Base-by-base conservation (phyloP, 2,888 invertebrate genomes). In the Agrilus mali region DNA sequence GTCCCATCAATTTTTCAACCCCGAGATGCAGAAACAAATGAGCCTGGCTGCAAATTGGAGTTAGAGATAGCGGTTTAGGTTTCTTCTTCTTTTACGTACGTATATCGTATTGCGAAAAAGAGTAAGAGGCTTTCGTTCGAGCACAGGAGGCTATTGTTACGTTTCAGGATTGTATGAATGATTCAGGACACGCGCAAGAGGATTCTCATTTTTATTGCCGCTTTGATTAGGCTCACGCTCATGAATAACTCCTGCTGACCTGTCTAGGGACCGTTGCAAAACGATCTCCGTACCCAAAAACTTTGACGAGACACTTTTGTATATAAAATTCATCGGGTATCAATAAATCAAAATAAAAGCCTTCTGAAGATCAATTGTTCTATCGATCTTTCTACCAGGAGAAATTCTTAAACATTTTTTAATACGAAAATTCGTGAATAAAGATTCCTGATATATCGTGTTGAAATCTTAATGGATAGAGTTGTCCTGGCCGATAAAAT, bases 11-110 rank as follows among this genome's bases (percentile, higher is more conserved):
- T 67, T 65, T 66, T 67, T 66, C 66, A 67, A 60, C 62, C 62
- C 10, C 56, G 62, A 62, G 65, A 63, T 64, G 63, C 63, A 63
- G 61, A 66, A 66, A 67, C 64, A 66, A 67, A 67, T 67, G 67
- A 67, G 66, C 64, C 60, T 56, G 62, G 53, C 64, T 61, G 60
- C 60, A 66, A 67, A 67, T 67, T 67, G 66, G 60, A 65, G 65
- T 66, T 66, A 67, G 67, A 64, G 66, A 67, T 66, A 66, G 67
- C 66, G 66, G 67, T 66, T 65, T 65, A 64, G 62, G 65, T 61
- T 64, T 66, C 65, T 66, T 67, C 66, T n/a, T n/a, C n/a, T n/a
- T n/a, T n/a, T n/a, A n/a, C n/a, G n/a, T 67, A 67, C 65, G 64
- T 63, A 58, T 64, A 60, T 63, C 65, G 63, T 64, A 65, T 64